Evolutionary conservation across 1,140 invertebrate species (phyloP).

Genomic region (Drosophila pseudoobscura): DNA sequence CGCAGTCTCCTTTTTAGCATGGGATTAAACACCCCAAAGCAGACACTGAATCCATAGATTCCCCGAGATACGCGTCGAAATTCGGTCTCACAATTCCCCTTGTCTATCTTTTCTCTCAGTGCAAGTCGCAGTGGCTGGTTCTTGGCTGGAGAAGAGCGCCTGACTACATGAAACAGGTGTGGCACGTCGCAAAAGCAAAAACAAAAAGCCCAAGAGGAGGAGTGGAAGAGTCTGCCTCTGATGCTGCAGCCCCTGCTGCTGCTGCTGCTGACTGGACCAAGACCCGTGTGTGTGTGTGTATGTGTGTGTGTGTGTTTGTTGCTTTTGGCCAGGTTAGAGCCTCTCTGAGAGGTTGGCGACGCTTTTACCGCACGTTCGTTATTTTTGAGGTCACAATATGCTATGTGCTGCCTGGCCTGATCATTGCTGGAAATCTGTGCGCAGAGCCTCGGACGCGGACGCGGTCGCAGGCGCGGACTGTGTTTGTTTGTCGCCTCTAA

Average conservation of each 20-base stretch:
- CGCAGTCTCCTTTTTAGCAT: too few species aligned
- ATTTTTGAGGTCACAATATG: constrained; percentile 82
- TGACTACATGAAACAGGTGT: constrained; percentile 82
- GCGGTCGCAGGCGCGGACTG: constrained; percentile 6
- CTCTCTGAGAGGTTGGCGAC: constrained; percentile 67
- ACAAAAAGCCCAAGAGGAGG: constrained; percentile 51
- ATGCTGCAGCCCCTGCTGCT: constrained; percentile 11
- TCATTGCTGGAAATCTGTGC: constrained; percentile 75
- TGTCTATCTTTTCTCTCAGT: constrained; percentile 4
- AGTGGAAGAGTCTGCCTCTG: constrained; percentile 45
- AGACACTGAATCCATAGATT: not conserved
- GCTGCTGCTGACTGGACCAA: constrained; percentile 57
- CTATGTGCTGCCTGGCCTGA: constrained; percentile 51
- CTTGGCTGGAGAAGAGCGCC: constrained; percentile 51
- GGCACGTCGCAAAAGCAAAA: constrained; percentile 62
- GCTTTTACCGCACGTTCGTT: constrained; percentile 82
- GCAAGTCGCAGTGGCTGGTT: constrained; percentile 43
- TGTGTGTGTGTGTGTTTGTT: constrained; percentile 27
- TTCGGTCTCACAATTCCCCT: not conserved
- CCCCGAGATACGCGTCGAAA: too few species aligned
- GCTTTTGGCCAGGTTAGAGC: constrained; percentile 53
- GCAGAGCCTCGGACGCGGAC: too few species aligned
- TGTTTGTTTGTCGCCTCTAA: constrained; percentile 81
- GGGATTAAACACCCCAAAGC: too few species aligned
- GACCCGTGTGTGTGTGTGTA: constrained; percentile 48